Conservation (phyloP, 2,113 vertebrate species). For the Lampris megalopsis region DNA sequence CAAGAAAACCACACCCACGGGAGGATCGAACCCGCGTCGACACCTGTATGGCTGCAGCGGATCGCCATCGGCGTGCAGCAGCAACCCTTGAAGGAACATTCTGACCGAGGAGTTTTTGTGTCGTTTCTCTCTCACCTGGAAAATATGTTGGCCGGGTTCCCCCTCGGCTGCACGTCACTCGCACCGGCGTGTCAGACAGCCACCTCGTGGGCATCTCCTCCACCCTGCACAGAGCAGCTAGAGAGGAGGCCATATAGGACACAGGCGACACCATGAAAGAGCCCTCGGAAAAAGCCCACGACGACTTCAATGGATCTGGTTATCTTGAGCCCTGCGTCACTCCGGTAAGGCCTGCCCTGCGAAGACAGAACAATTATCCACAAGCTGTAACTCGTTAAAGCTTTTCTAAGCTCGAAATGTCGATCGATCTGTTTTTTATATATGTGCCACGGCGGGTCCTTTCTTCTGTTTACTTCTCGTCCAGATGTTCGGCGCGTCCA, state of each 20-base stretch:
- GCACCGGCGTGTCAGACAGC: slow-evolving; percentile 44
- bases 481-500: slow-evolving; percentile 78
- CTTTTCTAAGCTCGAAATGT: slow-evolving; percentile 3
- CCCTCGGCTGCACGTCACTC: slow-evolving; percentile 68
- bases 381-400: slow-evolving; percentile 22
- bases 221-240: slow-evolving; percentile 35
- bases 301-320: slow-evolving; percentile 80
- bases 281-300: slow-evolving; percentile 83
- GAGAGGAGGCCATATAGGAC: slow-evolving; percentile 7
- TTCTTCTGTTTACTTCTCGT: slow-evolving; percentile 35
- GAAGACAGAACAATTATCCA: slow-evolving; percentile 28
- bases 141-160: slow-evolving; percentile 57
- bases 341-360: slow-evolving; percentile 81
- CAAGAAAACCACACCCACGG: no score
- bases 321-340: slow-evolving; percentile 82
- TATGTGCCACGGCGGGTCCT: background rate
- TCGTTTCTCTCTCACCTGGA: slow-evolving; percentile 61
- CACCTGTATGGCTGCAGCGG: no score
- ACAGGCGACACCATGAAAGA: slow-evolving; percentile 75
- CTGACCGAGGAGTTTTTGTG: background rate
- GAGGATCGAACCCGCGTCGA: no score
- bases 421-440: background rate
- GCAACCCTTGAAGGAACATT: no score
- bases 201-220: slow-evolving; percentile 36
- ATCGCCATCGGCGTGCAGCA: no score